These are phyloP conservation scores for Empidonax alnorum DNA, from an alignment of 2,113 vertebrate genomes.

Conservation along the genomic window DNA sequence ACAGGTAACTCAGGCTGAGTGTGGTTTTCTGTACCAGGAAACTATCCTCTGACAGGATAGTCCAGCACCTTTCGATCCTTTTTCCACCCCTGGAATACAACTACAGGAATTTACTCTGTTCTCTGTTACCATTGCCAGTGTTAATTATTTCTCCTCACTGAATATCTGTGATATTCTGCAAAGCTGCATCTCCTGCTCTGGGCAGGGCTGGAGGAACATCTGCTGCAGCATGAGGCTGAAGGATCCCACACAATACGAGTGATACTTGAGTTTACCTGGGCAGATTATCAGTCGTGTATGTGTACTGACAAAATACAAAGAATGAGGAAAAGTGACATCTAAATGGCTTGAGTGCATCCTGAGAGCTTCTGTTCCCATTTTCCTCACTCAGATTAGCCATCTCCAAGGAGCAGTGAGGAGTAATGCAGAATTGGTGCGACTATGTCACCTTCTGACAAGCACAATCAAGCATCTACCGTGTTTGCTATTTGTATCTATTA, in stretches of 20 bases:
- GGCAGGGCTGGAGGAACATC: neutral
- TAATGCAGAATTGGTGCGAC: neutral
- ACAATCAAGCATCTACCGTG: neutral
- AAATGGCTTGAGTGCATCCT: neutral
- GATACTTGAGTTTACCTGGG: neutral
- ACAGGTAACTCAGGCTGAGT: neutral
- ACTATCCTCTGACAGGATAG: neutral
- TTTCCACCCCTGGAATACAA: neutral
- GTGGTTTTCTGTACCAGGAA: neutral
- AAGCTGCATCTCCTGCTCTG: neutral
- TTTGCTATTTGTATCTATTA: neutral
- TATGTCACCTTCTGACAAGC: neutral
- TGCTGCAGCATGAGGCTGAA: neutral
- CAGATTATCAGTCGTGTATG: neutral
- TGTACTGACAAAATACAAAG: neutral
- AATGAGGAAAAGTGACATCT: neutral
- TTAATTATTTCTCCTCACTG: neutral
- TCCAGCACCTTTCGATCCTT: neutral
- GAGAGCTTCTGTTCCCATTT: neutral
- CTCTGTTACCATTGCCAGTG: neutral
- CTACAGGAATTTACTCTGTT: neutral
- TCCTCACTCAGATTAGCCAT: neutral
- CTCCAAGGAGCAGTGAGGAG: neutral
- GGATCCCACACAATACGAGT: neutral
- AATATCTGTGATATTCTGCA: neutral